A percentile compares a stretch with the other conserved stretches of the same genome.
phyloP scores from a whole-genome alignment of 2,888 invertebrate species.

The Tinea semifulvella region DNA sequence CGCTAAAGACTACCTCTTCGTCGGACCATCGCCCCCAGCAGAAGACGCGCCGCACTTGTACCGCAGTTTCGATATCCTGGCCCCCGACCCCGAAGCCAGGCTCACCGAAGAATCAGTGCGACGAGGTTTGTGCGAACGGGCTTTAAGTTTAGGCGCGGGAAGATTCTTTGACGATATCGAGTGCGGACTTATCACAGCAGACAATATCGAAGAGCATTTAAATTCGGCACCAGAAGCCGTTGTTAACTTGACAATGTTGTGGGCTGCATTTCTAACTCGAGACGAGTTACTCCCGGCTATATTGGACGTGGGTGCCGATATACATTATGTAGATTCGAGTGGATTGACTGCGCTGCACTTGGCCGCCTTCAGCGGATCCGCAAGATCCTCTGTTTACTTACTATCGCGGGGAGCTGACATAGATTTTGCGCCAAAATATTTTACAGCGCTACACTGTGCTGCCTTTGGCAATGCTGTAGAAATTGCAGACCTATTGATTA shows the following conservation, averaged over 20 bases:
- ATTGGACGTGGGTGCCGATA: slow-evolving; percentile 72
- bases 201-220: slow-evolving; percentile 67
- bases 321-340: slow-evolving; percentile 75
- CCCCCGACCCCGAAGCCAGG: slow-evolving; percentile 73
- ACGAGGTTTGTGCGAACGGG: slow-evolving; percentile 75
- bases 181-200: slow-evolving; percentile 69
- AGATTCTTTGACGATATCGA: slow-evolving; percentile 80
- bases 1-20: slow-evolving; percentile 79
- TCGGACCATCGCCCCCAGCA: slow-evolving; percentile 81
- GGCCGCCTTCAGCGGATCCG: slow-evolving; percentile 79
- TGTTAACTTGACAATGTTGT: slow-evolving; percentile 75
- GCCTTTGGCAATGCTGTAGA: slow-evolving; percentile 88
- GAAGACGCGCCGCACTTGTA: slow-evolving; percentile 83
- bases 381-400: slow-evolving; percentile 73
- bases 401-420: slow-evolving; percentile 75
- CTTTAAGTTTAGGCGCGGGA: slow-evolving; percentile 71
- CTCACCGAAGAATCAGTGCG: slow-evolving; percentile 76
- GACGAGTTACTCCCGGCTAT: slow-evolving; percentile 76
- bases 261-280: slow-evolving; percentile 77
- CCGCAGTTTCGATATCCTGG: slow-evolving; percentile 77
- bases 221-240: slow-evolving; percentile 72
- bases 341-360: slow-evolving; percentile 80
- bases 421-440: slow-evolving; percentile 74
- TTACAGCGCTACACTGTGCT: slow-evolving; percentile 87
- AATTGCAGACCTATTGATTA: slow-evolving; percentile 79